Evolutionary conservation across 2,113 vertebrate genomes (phyloP).

Genomic region (Dolichallabes microphthalmus): DNA sequence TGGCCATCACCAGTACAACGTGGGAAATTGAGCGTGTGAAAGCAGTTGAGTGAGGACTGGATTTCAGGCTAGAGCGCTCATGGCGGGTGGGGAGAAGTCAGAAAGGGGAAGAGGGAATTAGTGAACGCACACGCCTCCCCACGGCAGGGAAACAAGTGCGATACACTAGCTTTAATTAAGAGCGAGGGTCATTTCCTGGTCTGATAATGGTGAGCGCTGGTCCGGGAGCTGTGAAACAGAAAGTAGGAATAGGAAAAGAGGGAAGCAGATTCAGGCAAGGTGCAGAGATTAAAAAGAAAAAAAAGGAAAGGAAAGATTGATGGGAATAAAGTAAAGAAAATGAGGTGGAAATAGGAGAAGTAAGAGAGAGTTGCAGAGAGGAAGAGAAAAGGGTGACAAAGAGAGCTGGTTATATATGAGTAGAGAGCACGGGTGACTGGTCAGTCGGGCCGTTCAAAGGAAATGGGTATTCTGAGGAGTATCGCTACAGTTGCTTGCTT

Average conservation of each 20-base stretch:
- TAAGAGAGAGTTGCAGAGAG: slow-evolving; percentile 5
- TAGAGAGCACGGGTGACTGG: slow-evolving; percentile 82
- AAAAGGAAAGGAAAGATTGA: not conserved
- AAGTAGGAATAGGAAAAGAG: not conserved
- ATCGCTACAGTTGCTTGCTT: slow-evolving; percentile 69
- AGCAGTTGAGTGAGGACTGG: slow-evolving; percentile 58
- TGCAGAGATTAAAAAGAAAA: not conserved
- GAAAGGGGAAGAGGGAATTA: slow-evolving; percentile 71
- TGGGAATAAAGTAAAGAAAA: not conserved
- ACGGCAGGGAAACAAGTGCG: slow-evolving; percentile 59
- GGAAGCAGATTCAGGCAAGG: not conserved
- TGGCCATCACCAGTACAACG: slow-evolving; percentile 54
- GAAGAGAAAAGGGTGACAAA: slow-evolving; percentile 6
- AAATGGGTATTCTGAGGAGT: slow-evolving; percentile 83
- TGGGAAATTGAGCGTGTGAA: slow-evolving; percentile 81
- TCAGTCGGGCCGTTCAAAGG: slow-evolving; percentile 78
- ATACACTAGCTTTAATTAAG: slow-evolving; percentile 67
- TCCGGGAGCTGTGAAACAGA: slow-evolving; percentile 46
- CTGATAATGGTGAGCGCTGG: slow-evolving; percentile 18
- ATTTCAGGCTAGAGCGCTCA: slow-evolving; percentile 75
- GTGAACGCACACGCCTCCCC: slow-evolving; percentile 40
- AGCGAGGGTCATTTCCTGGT: slow-evolving; percentile 74
- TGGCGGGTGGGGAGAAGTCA: slow-evolving; percentile 68
- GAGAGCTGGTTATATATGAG: slow-evolving; percentile 81
- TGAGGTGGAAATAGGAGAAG: slow-evolving; percentile 6